Conservation (phyloP, 2,797 vertebrate genomes). For the Lemur catta region DNA sequence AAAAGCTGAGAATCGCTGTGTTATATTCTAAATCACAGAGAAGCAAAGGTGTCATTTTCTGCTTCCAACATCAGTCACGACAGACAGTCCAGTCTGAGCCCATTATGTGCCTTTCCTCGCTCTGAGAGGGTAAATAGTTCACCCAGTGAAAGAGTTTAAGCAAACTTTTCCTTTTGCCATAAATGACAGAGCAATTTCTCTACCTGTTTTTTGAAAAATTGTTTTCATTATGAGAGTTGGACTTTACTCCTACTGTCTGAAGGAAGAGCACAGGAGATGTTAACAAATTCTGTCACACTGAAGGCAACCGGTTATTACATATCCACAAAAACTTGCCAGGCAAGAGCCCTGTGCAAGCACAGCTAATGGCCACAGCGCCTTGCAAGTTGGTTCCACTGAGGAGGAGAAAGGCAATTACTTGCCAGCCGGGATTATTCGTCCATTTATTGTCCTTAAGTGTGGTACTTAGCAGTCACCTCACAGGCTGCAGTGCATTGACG, state of each 20-base stretch:
- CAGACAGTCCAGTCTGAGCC: background rate
- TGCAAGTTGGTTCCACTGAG: background rate
- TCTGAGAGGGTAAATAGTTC: background rate
- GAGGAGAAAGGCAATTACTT: background rate
- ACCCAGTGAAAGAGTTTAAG: background rate
- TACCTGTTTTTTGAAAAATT: conserved; percentile 35
- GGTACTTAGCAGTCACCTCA: background rate
- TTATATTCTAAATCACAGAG: background rate
- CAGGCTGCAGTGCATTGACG: background rate
- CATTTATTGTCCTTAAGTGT: background rate
- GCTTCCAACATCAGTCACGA: background rate
- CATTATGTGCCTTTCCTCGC: background rate
- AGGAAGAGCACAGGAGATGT: background rate
- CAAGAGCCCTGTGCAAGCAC: background rate
- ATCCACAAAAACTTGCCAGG: background rate
- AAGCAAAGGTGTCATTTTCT: background rate
- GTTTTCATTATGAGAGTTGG: conserved; percentile 33
- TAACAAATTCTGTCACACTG: background rate
- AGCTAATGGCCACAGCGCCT: background rate
- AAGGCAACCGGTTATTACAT: background rate
- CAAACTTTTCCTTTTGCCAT: background rate
- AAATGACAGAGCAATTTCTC: conserved; percentile 30
- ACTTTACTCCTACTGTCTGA: background rate
- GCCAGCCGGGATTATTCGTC: background rate
- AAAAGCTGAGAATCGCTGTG: background rate